A percentile compares a stretch with the other conserved stretches of the same genome.
Conservation (phyloP, 2,797 vertebrate genomes). For the Melanotaenia pygmaea region DNA sequence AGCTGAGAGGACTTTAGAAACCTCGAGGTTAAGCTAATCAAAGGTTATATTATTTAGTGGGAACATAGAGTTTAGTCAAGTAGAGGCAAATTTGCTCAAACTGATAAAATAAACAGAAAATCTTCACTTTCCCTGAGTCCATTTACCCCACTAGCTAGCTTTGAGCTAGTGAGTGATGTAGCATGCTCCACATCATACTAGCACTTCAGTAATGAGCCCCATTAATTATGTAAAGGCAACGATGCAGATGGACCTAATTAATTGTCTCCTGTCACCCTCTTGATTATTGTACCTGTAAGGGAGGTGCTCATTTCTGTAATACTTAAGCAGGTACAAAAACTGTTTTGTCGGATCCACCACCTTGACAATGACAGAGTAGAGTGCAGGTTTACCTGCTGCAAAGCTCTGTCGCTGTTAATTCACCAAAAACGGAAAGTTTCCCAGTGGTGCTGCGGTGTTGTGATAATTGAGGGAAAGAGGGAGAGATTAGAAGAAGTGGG, state of each 20-base stretch:
- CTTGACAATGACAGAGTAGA: slow-evolving; percentile 85
- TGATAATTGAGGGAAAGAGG: slow-evolving; percentile 84
- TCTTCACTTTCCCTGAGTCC: background rate
- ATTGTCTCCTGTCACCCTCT: slow-evolving; percentile 86
- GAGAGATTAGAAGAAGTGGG: slow-evolving; percentile 70
- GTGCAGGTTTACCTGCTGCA: slow-evolving; percentile 74
- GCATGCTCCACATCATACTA: slow-evolving; percentile 78
- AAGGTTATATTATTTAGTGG: background rate
- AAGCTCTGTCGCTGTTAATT: slow-evolving; percentile 83
- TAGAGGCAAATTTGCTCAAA: slow-evolving; percentile 6
- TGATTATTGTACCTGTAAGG: slow-evolving; percentile 88
- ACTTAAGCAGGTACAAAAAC: slow-evolving; percentile 87
- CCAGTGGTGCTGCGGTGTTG: slow-evolving; percentile 81
- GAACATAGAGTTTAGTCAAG: background rate
- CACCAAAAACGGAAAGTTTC: slow-evolving; percentile 79
- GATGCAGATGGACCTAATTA: slow-evolving; percentile 89
- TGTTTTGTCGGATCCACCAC: slow-evolving; percentile 82
- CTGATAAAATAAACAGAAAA: slow-evolving; percentile 34
- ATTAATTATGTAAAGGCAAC: slow-evolving; percentile 88
- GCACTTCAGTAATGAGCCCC: slow-evolving; percentile 84
- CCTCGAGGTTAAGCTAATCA: background rate
- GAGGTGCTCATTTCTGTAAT: slow-evolving; percentile 88
- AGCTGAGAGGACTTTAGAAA: slow-evolving; percentile 17
- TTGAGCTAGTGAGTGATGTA: slow-evolving; percentile 56
- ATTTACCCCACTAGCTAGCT: slow-evolving; percentile 25